Evolutionary conservation across 2,888 invertebrate genomes (phyloP).

Genomic region (Onthophagus sagittarius): DNA sequence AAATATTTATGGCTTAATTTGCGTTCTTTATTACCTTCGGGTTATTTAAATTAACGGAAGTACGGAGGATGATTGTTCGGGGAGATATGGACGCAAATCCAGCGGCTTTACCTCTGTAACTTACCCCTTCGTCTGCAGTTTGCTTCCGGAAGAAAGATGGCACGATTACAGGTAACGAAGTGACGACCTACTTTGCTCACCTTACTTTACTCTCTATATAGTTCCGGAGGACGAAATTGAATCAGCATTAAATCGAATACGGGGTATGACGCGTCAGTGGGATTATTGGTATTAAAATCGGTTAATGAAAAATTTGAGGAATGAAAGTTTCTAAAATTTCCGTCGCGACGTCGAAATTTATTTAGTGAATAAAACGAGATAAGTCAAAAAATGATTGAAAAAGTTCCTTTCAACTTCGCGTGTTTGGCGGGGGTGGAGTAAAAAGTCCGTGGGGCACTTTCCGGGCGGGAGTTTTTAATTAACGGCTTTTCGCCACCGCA

Average conservation of each 20-base stretch:
- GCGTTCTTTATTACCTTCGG: constrained; percentile 41
- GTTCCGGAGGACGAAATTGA: background rate
- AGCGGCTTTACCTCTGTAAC: constrained; percentile 6
- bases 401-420: constrained; percentile 18
- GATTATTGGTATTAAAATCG: background rate
- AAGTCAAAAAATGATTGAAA: constrained; percentile 22
- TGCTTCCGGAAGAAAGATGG: background rate
- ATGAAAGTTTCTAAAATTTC: background rate
- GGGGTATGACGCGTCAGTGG: background rate
- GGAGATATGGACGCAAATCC: constrained; percentile 18
- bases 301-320: background rate
- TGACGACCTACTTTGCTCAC: background rate
- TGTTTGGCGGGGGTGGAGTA: background rate
- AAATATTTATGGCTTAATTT: constrained; percentile 47
- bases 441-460: background rate
- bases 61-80: constrained; percentile 27
- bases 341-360: constrained; percentile 9
- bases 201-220: background rate
- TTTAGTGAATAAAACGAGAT: constrained; percentile 20
- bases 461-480: constrained; percentile 18
- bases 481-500: constrained; percentile 8
- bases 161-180: background rate
- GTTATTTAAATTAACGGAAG: constrained; percentile 41
- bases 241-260: background rate
- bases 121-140: constrained; percentile 3